Conservation (phyloP, 2,797 vertebrate species). For the Hydrocynus forskahlii region DNA sequence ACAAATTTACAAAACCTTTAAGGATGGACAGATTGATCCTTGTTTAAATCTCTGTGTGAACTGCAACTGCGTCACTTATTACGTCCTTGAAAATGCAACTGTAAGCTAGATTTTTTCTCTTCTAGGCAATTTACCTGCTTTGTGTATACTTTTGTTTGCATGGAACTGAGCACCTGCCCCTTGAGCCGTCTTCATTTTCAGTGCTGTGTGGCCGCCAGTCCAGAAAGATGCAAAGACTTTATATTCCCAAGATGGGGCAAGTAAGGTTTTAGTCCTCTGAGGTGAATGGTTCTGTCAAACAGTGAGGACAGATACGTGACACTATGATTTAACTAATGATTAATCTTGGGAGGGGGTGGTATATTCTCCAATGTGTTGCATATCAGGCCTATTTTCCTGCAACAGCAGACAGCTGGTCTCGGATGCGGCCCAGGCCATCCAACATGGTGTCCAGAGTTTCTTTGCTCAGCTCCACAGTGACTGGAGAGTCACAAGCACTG, state of each 20-base stretch:
- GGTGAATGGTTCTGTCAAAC: background rate
- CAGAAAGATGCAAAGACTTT: background rate
- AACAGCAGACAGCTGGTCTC: slow-evolving; percentile 90
- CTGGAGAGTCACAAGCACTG: slow-evolving; percentile 70
- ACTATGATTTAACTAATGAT: background rate
- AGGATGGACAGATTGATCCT: background rate
- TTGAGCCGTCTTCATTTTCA: background rate
- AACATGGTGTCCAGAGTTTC: slow-evolving; percentile 95
- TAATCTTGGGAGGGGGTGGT: background rate
- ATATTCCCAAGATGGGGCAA: too few species aligned
- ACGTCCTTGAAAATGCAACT: background rate
- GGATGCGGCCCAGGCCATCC: slow-evolving; percentile 92
- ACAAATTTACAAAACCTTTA: background rate
- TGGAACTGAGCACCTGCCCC: background rate
- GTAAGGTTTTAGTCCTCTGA: background rate
- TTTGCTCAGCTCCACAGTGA: slow-evolving; percentile 90
- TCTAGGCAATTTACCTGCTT: background rate
- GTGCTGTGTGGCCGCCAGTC: background rate
- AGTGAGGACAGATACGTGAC: too few species aligned
- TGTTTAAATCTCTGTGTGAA: background rate
- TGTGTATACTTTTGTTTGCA: background rate
- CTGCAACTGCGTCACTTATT: background rate
- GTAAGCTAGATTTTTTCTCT: background rate
- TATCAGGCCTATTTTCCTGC: slow-evolving; percentile 79
- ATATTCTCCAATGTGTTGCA: background rate